Evolutionary conservation across 2,797 vertebrate species (phyloP), one percentile per base, ranked within the genome.

Genomic region (Gobionotothen gibberifrons): DNA sequence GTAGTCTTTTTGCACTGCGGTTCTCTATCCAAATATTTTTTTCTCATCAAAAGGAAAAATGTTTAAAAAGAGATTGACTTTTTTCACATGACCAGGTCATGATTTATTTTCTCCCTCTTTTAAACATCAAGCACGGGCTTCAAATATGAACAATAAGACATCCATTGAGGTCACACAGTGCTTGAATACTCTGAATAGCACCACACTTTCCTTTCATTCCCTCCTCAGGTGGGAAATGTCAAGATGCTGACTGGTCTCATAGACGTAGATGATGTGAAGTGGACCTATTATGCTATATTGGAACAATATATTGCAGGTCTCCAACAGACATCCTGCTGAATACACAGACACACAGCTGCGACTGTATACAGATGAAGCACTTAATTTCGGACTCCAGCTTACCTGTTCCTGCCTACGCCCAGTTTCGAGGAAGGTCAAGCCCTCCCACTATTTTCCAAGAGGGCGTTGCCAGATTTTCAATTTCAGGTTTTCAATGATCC

Each of bases 91-190:
- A 9, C 13, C 0, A 17, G 74, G 58, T 78, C 52, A 16, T 64
- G 67, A 73, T 72, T 84, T 68, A 36, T 36, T 69, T 74, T 36
- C 55, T 16, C 8, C 69, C 44, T 49, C 36, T 74, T 70, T 51
- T 16, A 76, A 81, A 68, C 47, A 43, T 69, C 12, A 68, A 72
- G 49, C 64, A 52, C 4, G 3, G 44, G 71, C 9, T 11, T 63
- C n/a, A 79, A 78, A 85, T 74, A 66, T 21, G 57, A 79, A 48
- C 67, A 74, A 67, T 74, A 72, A 69, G 42, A 66, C 58, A 75
- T 61, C 42, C 48, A 62, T 69, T 82, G 74, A 52, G 76, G 75
- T 63, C 58, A 44, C 54, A 52, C 43, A 32, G 32, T 12, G 46
- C 63, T 76, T 72, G 71, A 77, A 86, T 81, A 65, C 71, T 76